These are phyloP conservation scores for Choristoneura fumiferana DNA, from an alignment of 1,140 invertebrate species.

Conservation along the genomic window DNA sequence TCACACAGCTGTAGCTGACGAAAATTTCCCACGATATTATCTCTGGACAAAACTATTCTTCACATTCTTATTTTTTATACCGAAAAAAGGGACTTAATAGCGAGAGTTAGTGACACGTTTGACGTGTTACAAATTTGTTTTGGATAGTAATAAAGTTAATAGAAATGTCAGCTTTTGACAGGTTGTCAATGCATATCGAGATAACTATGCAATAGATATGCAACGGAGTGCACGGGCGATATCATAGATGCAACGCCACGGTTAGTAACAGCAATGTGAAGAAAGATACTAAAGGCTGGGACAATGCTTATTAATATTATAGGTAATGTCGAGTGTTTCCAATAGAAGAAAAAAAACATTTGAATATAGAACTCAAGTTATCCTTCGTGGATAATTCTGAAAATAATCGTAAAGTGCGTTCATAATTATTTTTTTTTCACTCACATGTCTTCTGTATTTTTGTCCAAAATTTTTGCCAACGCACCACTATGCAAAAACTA, in stretches of 20 bases:
- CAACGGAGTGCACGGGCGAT: constrained; percentile 1
- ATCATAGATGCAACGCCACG: background rate
- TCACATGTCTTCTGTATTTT: background rate
- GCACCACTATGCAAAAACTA: background rate
- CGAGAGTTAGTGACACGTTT: background rate
- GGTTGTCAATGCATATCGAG: constrained; percentile 13
- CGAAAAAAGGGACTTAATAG: background rate
- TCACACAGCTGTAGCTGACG: constrained; percentile 21
- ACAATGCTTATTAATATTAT: too few species aligned
- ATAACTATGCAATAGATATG: constrained; percentile 1
- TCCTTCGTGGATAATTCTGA: too few species aligned
- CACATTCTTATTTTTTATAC: background rate
- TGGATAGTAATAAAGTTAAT: constrained; percentile 9
- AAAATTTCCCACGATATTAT: constrained; percentile 31
- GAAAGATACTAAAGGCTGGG: background rate
- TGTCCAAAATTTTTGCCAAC: background rate
- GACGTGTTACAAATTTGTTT: constrained; percentile 8
- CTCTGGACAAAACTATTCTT: background rate
- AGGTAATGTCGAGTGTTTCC: too few species aligned
- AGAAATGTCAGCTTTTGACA: constrained; percentile 11
- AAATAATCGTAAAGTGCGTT: too few species aligned
- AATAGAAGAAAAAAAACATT: too few species aligned
- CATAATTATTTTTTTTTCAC: too few species aligned
- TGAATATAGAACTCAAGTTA: too few species aligned
- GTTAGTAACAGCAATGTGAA: background rate